These are phyloP conservation scores for Eolophus roseicapilla DNA, from an alignment of 2,113 vertebrate genomes.

Conservation along the genomic window DNA sequence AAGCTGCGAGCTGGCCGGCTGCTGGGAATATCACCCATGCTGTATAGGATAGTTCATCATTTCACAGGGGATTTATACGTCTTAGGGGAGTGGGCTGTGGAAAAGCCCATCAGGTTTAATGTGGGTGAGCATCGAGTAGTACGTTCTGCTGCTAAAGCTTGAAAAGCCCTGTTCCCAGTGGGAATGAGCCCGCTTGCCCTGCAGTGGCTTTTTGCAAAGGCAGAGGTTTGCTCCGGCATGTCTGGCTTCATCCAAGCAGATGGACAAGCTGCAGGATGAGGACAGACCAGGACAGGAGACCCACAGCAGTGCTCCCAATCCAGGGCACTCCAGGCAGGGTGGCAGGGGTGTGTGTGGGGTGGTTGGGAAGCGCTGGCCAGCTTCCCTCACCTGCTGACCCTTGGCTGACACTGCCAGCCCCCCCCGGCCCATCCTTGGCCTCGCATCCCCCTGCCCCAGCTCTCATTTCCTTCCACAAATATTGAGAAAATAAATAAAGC, in stretches of 20 bases:
- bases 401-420: accelerated
- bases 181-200: neutral
- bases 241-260: neutral
- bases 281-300: neutral
- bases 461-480: constrained; percentile 60
- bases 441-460: neutral
- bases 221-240: neutral
- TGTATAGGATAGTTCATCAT: neutral
- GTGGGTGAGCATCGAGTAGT: neutral
- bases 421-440: neutral
- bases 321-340: neutral
- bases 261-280: neutral
- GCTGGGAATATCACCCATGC: neutral
- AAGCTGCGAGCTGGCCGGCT: accelerated
- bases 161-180: neutral
- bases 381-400: neutral
- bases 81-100: neutral
- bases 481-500: constrained; percentile 27
- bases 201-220: neutral
- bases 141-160: neutral
- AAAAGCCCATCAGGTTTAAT: neutral
- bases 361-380: neutral
- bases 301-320: neutral
- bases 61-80: neutral
- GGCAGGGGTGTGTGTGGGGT: accelerated